These are phyloP conservation scores for Synergus itoensis DNA, from an alignment of 2,888 invertebrate species.

Conservation along the genomic window DNA sequence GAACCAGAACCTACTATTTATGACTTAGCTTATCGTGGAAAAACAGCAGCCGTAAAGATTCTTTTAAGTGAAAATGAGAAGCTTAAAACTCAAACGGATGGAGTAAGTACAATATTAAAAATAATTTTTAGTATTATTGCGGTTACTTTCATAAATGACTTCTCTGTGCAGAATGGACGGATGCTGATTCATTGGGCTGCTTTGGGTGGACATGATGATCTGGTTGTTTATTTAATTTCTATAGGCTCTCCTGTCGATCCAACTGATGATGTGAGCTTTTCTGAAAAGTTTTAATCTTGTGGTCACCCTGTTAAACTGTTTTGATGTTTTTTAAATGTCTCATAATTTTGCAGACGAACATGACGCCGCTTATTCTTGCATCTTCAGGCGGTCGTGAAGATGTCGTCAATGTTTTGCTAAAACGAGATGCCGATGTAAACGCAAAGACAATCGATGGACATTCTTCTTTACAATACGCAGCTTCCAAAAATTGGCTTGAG, in stretches of 20 bases:
- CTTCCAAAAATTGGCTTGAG: constrained; percentile 89
- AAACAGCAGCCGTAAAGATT: constrained; percentile 83
- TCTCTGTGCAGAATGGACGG: constrained; percentile 82
- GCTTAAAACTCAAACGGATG: constrained; percentile 79
- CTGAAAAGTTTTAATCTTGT: neutral
- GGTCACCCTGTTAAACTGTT: too few species aligned
- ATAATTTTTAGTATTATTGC: neutral
- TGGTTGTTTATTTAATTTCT: constrained; percentile 85
- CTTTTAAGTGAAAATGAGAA: constrained; percentile 81
- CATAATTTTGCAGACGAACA: constrained; percentile 79
- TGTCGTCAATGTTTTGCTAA: constrained; percentile 84
- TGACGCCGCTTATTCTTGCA: constrained; percentile 89
- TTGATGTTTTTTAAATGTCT: neutral
- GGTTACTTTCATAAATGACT: neutral
- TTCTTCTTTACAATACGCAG: constrained; percentile 90
- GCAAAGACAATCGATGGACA: constrained; percentile 87
- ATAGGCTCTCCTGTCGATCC: constrained; percentile 84
- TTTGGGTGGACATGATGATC: constrained; percentile 86
- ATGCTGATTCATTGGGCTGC: constrained; percentile 90
- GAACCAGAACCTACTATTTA: constrained; percentile 77
- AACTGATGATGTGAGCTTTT: constrained; percentile 83
- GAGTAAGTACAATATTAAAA: constrained; percentile 75
- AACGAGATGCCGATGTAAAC: constrained; percentile 86
- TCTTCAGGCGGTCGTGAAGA: constrained; percentile 87
- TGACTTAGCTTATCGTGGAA: constrained; percentile 87